phyloP scores from a whole-genome alignment of 2,888 invertebrate genomes.

The Blera fallax region DNA sequence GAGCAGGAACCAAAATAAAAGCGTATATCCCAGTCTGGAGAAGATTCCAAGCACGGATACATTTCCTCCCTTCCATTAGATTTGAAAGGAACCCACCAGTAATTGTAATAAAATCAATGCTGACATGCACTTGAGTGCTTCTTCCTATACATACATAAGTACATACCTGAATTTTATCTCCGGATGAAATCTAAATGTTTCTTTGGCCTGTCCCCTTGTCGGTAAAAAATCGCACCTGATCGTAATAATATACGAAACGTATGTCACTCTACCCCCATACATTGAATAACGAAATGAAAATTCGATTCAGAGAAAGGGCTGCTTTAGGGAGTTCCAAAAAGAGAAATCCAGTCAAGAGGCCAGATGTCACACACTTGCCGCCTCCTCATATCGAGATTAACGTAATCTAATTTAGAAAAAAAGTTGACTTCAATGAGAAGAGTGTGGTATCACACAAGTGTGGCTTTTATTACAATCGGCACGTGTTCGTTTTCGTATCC shows the following conservation, averaged over 20 bases:
- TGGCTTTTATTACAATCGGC: not conserved
- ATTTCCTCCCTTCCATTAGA: not conserved
- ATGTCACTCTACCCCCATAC: not conserved
- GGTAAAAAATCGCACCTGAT: not conserved
- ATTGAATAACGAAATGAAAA: not conserved
- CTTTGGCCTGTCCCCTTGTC: not conserved
- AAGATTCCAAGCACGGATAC: not conserved
- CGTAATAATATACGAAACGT: not conserved
- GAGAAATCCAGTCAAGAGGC: not conserved
- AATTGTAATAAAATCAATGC: constrained; percentile 3
- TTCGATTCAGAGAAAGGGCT: not conserved
- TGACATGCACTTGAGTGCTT: not conserved
- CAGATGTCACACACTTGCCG: not conserved
- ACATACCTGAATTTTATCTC: not conserved
- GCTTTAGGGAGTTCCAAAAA: not conserved
- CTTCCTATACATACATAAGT: no score
- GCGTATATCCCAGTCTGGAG: no score
- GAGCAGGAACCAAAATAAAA: not conserved
- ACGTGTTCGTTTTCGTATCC: not conserved
- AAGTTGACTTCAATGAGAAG: not conserved
- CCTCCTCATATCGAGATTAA: not conserved
- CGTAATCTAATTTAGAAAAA: not conserved
- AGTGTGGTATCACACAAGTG: not conserved
- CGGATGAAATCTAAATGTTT: not conserved
- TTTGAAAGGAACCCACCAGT: not conserved